phyloP scores from a whole-genome alignment of 2,113 vertebrate species.

The Trochalopteron elliotii region DNA sequence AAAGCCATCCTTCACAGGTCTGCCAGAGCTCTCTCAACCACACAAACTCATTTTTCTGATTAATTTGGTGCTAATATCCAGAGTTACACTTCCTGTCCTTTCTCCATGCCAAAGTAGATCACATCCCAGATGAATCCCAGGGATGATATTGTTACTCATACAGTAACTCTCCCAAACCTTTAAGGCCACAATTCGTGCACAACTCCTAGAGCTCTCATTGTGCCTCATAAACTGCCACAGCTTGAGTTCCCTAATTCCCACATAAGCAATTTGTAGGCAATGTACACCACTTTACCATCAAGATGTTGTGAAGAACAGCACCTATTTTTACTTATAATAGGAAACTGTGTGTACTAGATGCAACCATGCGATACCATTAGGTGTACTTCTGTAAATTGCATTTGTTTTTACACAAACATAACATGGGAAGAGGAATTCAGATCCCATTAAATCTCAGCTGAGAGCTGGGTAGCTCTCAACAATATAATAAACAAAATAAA shows the following conservation, averaged over 20 bases:
- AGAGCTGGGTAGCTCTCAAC: neutral
- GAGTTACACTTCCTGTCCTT: neutral
- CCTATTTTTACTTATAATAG: neutral
- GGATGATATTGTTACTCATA: rapidly evolving
- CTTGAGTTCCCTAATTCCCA: neutral
- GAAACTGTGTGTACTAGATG: neutral
- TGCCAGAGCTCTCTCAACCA: neutral
- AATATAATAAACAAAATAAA: neutral
- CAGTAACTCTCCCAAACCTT: neutral
- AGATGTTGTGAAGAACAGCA: neutral
- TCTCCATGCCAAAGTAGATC: neutral
- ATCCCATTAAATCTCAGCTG: neutral
- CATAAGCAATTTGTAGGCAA: neutral
- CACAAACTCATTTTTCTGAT: neutral
- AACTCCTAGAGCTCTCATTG: neutral
- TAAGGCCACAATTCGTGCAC: neutral
- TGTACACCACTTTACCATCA: neutral
- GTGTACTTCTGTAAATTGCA: neutral
- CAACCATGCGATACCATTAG: rapidly evolving
- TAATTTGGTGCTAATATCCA: neutral
- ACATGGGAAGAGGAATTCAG: neutral
- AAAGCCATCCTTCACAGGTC: neutral
- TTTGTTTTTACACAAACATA: neutral
- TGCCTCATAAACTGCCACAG: neutral
- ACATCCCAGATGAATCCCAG: neutral